Percentiles rank a stretch among this genome's conserved stretches.
These are phyloP conservation scores for Phyllotis vaccarum DNA, from an alignment of 2,797 vertebrate species.

Conservation along the genomic window DNA sequence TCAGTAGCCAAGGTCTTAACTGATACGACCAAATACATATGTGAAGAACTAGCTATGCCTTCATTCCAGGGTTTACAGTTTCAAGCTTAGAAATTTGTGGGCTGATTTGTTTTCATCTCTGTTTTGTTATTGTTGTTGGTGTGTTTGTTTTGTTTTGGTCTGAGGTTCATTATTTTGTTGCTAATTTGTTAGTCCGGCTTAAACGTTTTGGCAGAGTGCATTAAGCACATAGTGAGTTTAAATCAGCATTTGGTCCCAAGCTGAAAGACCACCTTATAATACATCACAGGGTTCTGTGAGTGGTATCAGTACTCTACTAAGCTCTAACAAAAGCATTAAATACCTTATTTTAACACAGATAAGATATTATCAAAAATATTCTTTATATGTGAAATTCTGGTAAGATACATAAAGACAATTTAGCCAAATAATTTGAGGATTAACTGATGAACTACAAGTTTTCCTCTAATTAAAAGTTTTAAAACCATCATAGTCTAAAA, in stretches of 20 bases:
- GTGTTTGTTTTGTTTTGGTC: background rate
- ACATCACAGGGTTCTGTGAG: background rate
- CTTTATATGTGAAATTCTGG: conserved; percentile 15
- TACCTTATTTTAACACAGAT: background rate
- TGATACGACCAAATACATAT: background rate
- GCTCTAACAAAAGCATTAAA: background rate
- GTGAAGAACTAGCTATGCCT: background rate
- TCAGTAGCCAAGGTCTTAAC: background rate
- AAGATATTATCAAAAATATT: background rate
- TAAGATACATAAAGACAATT: background rate
- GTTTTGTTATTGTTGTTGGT: background rate
- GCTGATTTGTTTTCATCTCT: background rate
- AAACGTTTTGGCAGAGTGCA: background rate
- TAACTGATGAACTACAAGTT: background rate
- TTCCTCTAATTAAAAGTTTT: background rate
- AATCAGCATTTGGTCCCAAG: background rate
- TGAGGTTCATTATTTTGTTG: background rate
- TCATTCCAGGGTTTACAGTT: background rate
- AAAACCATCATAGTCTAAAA: background rate
- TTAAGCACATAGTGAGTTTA: conserved; percentile 1
- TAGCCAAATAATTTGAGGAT: background rate
- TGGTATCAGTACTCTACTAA: background rate
- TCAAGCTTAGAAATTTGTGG: background rate
- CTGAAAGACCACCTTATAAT: background rate
- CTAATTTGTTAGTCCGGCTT: background rate